Base-by-base conservation (phyloP, 2,797 vertebrate genomes). In the Smutsia gigantea region DNA sequence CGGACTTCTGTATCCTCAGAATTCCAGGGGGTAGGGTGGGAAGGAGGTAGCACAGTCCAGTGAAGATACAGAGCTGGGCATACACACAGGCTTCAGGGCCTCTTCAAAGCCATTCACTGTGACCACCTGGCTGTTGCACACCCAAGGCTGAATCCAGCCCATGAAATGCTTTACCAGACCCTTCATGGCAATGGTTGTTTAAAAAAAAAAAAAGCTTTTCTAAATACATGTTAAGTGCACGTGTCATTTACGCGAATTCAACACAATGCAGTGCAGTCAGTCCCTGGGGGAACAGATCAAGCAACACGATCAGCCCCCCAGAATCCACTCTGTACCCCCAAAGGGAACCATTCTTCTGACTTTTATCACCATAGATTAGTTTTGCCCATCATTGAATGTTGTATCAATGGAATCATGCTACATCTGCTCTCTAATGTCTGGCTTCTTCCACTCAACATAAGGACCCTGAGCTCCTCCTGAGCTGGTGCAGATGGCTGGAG, bases 1-100 rank as follows among this genome's bases (percentile, higher is more conserved):
- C 13, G 34, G 42, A 25, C n/a, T 19, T 55, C 46, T 63, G 19
- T 29, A 0, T 37, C 39, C 39, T 27, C 29, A 10, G 31, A 17
- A 55, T 34, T 63, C 51, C 72, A 34, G 0, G 31, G 34, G 42
- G 27, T 2, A 49, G 31, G 1, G n/a, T 46, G 9, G 7, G 34
- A 17, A 61, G 18, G 5, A 18, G 51, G 29, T 3, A 5, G n/a
- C 31, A 74, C 0, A 0, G 46, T 18, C 19, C 21, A 31, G 51
- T 1, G 23, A 39, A 55, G 42, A 46, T 27, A 7, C 25, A 37
- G 81, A 51, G 37, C 71, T 15, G 27, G 11, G 13, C 1, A 0
- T 14, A 39, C 61, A 2, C n/a, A 34, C 31, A 25, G 49, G n/a
- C 18, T n/a, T 87, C 81, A 46, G 68, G 5, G 69, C n/a, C 34